A percentile compares a stretch with the other conserved stretches of the same genome.
These are phyloP conservation scores for Byasa hedistus DNA, from an alignment of 2,888 invertebrate species.

Conservation along the genomic window DNA sequence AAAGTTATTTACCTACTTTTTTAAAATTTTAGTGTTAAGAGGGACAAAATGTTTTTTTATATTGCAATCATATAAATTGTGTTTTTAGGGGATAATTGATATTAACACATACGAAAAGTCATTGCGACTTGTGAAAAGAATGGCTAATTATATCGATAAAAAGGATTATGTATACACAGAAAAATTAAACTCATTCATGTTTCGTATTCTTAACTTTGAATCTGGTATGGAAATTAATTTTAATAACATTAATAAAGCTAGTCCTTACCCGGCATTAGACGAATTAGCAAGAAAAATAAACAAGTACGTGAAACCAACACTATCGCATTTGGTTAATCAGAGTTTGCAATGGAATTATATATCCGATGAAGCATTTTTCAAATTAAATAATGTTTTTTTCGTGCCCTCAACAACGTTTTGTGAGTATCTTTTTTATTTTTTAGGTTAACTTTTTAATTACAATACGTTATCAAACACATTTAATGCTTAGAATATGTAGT, in stretches of 20 bases:
- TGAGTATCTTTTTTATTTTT: constrained; percentile 44
- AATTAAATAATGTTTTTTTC: constrained; percentile 53
- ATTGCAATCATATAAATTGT: too few relatives aligned
- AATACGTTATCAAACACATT: too few relatives aligned
- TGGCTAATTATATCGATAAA: constrained; percentile 50
- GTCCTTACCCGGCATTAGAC: constrained; percentile 52
- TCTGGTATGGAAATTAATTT: constrained; percentile 54
- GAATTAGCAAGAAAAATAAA: constrained; percentile 52
- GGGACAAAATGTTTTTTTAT: too few relatives aligned
- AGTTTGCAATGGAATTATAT: constrained; percentile 56
- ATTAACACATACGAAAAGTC: constrained; percentile 49
- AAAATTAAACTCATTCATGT: constrained; percentile 46
- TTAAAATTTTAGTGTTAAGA: background rate
- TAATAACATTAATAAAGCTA: constrained; percentile 59
- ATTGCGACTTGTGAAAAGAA: constrained; percentile 45
- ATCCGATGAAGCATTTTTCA: constrained; percentile 49
- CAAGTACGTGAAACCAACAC: constrained; percentile 59
- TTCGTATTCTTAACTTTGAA: constrained; percentile 46
- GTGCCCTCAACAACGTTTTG: constrained; percentile 62
- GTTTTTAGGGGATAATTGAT: constrained; percentile 62
- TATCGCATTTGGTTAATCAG: constrained; percentile 56
- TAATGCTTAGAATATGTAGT: too few relatives aligned
- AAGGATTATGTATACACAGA: constrained; percentile 47
- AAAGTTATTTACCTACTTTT: constrained; percentile 1
- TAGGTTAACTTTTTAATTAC: background rate